phyloP scores from a whole-genome alignment of 2,797 vertebrate species.

The Cottoperca gobio region DNA sequence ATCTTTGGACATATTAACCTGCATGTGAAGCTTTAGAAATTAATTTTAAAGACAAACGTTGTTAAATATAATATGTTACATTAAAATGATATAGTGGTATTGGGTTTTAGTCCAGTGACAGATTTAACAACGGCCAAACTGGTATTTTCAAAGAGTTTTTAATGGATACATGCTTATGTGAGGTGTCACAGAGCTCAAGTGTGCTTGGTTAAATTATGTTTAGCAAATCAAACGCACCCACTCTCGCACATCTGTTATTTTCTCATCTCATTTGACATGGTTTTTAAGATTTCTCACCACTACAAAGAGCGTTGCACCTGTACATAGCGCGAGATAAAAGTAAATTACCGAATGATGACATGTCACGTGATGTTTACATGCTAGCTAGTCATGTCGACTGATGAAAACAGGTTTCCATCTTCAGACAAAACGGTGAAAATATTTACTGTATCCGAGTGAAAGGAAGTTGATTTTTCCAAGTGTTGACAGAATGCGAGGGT shows the following conservation, averaged over 20 bases:
- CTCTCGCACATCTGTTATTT: conserved; percentile 6
- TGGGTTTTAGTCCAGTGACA: neutral
- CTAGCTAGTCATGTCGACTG: conserved; percentile 8
- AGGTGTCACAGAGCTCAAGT: conserved; percentile 35
- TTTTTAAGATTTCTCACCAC: conserved; percentile 32
- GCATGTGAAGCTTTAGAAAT: neutral
- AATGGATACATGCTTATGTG: neutral
- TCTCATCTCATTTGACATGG: conserved; percentile 45
- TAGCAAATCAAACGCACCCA: conserved; percentile 38
- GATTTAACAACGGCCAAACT: neutral
- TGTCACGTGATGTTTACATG: conserved; percentile 49
- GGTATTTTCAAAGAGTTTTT: conserved; percentile 24
- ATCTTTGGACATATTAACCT: neutral
- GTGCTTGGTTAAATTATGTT: conserved; percentile 42
- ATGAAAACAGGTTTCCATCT: conserved; percentile 41
- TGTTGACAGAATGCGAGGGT: conserved; percentile 56
- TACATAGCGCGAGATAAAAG: conserved; percentile 35
- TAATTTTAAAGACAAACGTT: neutral
- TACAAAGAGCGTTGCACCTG: conserved; percentile 42
- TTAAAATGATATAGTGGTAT: neutral
- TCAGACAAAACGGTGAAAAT: conserved; percentile 39
- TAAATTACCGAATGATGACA: conserved; percentile 34
- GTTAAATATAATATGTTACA: neutral
- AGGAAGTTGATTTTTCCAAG: conserved; percentile 36
- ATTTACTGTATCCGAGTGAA: conserved; percentile 50